Evolutionary conservation across 1,140 invertebrate species (phyloP).

Genomic region (Apis mellifera): DNA sequence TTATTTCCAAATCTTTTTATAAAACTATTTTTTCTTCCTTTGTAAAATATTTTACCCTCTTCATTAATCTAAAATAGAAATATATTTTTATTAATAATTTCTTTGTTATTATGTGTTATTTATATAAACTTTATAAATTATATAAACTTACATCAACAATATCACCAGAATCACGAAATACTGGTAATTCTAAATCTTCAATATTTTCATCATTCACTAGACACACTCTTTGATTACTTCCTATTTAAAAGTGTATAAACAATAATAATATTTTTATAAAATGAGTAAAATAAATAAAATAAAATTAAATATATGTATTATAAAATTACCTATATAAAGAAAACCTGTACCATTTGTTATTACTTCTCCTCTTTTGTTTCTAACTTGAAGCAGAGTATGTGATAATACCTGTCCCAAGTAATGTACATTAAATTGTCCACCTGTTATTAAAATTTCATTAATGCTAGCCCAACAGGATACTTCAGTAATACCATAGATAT

Average conservation of each 20-base stretch:
- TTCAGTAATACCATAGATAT: slow-evolving; percentile 92
- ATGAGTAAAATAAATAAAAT: slow-evolving; percentile 8
- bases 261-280: slow-evolving; percentile 13
- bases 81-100: slow-evolving; percentile 1
- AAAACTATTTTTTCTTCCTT: slow-evolving; percentile 84
- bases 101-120: slow-evolving; percentile 1
- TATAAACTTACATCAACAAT: slow-evolving; percentile 76
- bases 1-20: slow-evolving; percentile 90
- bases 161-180: slow-evolving; percentile 87
- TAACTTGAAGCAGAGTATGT: slow-evolving; percentile 84
- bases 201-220: slow-evolving; percentile 82
- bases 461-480: slow-evolving; percentile 91
- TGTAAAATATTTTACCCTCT: slow-evolving; percentile 83
- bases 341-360: slow-evolving; percentile 80
- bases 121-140: no score
- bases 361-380: slow-evolving; percentile 66
- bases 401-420: slow-evolving; percentile 84
- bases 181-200: slow-evolving; percentile 70
- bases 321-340: slow-evolving; percentile 83
- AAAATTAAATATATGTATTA: slow-evolving; percentile 16
- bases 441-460: slow-evolving; percentile 80
- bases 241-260: slow-evolving; percentile 74
- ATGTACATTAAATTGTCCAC: slow-evolving; percentile 16
- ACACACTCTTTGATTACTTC: slow-evolving; percentile 85
- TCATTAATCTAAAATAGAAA: slow-evolving; percentile 73